These are phyloP conservation scores for Lutjanus erythropterus DNA, from an alignment of 2,113 vertebrate genomes.

Conservation along the genomic window DNA sequence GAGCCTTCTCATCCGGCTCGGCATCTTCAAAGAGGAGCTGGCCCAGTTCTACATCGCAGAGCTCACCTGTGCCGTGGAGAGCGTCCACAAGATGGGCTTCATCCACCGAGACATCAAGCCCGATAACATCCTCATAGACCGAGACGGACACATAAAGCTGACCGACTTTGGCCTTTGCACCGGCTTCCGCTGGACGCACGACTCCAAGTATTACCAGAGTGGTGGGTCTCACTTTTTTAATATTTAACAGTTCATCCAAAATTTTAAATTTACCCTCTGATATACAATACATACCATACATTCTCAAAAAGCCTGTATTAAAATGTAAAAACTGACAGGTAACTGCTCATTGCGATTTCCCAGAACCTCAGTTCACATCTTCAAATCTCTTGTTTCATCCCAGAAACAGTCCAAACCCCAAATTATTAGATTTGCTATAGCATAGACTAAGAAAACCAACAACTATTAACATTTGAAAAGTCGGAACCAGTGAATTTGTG, in stretches of 20 bases:
- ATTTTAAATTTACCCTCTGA: neutral
- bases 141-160: constrained; percentile 97
- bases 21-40: constrained; percentile 96
- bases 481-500: neutral
- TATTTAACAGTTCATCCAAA: neutral
- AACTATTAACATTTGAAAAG: neutral
- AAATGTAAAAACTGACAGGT: no score
- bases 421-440: no score
- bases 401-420: no score
- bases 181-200: constrained; percentile 98
- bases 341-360: no score
- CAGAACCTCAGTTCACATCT: neutral
- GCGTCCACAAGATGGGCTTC: constrained; percentile 99
- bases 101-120: constrained; percentile 99
- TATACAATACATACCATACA: neutral
- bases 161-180: constrained; percentile 98
- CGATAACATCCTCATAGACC: constrained; percentile 98
- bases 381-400: neutral
- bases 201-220: constrained; percentile 99
- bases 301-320: neutral
- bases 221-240: constrained; percentile 83
- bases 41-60: constrained; percentile 98
- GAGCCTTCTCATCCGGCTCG: constrained; percentile 97
- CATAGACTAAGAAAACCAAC: no score
- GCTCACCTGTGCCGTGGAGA: constrained; percentile 97